These are phyloP conservation scores for Amphiprion clarkii DNA, from an alignment of 2,797 vertebrate genomes.

Conservation along the genomic window DNA sequence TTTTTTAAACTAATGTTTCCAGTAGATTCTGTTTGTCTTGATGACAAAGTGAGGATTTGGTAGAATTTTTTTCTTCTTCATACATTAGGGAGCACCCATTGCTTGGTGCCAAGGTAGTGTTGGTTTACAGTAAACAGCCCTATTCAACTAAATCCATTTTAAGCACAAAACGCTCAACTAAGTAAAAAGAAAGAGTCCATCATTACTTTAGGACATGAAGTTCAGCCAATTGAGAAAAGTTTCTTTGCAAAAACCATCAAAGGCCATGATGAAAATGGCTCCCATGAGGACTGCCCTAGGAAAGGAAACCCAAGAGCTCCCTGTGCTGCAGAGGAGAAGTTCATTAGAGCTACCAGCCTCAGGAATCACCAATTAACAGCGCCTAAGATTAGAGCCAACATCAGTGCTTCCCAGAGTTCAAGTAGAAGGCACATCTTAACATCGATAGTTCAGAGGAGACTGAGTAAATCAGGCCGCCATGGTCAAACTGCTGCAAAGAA, in stretches of 20 bases:
- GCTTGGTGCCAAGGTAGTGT: no score
- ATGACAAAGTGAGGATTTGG: background rate
- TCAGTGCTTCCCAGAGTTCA: background rate
- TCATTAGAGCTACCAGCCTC: background rate
- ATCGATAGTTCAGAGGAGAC: background rate
- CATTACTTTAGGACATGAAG: background rate
- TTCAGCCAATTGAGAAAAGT: background rate
- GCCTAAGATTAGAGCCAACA: background rate
- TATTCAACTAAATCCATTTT: no score
- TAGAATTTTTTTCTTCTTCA: no score
- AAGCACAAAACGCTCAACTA: no score
- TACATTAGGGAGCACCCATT: no score
- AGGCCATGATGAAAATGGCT: background rate
- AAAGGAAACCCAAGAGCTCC: background rate
- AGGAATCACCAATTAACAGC: background rate
- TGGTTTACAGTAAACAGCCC: no score
- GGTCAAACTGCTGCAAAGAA: background rate
- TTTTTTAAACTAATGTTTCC: conserved; percentile 4
- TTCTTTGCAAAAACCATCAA: background rate
- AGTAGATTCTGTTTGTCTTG: background rate
- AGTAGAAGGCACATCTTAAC: background rate
- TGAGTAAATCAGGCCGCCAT: background rate
- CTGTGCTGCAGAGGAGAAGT: background rate
- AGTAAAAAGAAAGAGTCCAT: background rate
- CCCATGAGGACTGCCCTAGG: background rate